phyloP scores from a whole-genome alignment of 2,797 vertebrate species.

The Pitangus sulphuratus region DNA sequence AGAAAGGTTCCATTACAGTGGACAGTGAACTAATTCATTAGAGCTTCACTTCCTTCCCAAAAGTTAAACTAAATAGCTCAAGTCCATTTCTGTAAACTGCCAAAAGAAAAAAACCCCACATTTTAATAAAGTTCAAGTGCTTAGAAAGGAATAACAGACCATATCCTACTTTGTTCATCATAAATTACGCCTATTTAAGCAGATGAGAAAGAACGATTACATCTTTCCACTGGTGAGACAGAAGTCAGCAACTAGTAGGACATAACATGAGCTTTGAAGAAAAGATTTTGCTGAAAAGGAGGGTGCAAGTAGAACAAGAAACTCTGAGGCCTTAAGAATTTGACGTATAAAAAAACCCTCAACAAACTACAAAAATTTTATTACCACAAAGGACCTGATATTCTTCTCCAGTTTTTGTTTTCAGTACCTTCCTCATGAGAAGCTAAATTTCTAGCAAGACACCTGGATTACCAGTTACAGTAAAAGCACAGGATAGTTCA shows the following conservation, averaged over 20 bases:
- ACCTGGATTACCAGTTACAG: neutral
- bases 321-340: neutral
- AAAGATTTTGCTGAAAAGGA: neutral
- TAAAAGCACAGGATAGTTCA: neutral
- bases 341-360: neutral
- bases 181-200: neutral
- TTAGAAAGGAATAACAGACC: constrained; percentile 31
- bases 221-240: neutral
- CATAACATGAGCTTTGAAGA: neutral
- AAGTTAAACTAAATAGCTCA: constrained; percentile 47
- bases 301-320: neutral
- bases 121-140: neutral
- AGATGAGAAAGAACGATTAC: constrained; percentile 6
- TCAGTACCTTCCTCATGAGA: neutral
- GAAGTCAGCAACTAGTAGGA: neutral
- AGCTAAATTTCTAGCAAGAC: neutral
- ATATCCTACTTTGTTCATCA: constrained; percentile 10
- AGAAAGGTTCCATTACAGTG: constrained; percentile 48
- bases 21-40: constrained; percentile 67
- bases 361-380: neutral
- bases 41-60: constrained; percentile 8
- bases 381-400: neutral
- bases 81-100: constrained; percentile 14
- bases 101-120: neutral
- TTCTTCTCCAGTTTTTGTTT: neutral